phyloP scores from a whole-genome alignment of 2,888 invertebrate genomes.

The Andrena dorsata region DNA sequence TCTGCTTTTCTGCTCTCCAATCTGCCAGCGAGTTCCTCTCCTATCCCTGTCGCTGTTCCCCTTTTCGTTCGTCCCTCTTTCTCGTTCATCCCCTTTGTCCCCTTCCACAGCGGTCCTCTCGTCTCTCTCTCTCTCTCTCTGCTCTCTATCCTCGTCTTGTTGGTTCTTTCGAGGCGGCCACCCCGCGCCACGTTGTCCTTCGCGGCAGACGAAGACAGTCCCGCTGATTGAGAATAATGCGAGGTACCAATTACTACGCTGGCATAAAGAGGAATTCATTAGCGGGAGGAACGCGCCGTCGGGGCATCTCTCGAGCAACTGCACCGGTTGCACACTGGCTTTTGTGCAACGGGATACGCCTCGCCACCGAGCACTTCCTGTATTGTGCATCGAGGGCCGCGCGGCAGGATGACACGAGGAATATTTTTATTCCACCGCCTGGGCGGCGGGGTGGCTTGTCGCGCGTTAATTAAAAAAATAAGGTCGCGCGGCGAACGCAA shows the following conservation, averaged over 20 bases:
- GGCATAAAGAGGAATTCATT: constrained; percentile 73
- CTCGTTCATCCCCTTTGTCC: constrained; percentile 14
- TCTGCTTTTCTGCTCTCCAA: not conserved
- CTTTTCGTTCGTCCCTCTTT: constrained; percentile 24
- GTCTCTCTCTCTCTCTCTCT: not conserved
- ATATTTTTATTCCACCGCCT: constrained; percentile 40
- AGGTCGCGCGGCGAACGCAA: not conserved
- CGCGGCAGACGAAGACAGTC: constrained; percentile 55
- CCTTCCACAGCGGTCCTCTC: not conserved
- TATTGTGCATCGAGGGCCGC: constrained; percentile 44
- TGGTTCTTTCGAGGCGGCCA: not conserved
- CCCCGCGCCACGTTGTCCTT: constrained; percentile 27
- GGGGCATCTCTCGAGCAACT: constrained; percentile 52
- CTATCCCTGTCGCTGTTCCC: constrained; percentile 49
- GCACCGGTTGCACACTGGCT: constrained; percentile 51
- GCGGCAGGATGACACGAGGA: constrained; percentile 9
- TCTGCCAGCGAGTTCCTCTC: constrained; percentile 3
- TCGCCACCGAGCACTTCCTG: constrained; percentile 53
- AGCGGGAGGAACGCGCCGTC: constrained; percentile 61
- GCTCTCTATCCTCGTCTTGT: not conserved
- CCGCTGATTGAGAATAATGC: constrained; percentile 74
- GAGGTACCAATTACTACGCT: constrained; percentile 72
- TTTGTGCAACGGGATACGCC: constrained; percentile 63
- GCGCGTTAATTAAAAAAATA: constrained; percentile 41
- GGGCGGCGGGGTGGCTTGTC: constrained; percentile 22